Evolutionary conservation across 2,113 vertebrate genomes (phyloP).

Genomic region (Seriola rivoliana): DNA sequence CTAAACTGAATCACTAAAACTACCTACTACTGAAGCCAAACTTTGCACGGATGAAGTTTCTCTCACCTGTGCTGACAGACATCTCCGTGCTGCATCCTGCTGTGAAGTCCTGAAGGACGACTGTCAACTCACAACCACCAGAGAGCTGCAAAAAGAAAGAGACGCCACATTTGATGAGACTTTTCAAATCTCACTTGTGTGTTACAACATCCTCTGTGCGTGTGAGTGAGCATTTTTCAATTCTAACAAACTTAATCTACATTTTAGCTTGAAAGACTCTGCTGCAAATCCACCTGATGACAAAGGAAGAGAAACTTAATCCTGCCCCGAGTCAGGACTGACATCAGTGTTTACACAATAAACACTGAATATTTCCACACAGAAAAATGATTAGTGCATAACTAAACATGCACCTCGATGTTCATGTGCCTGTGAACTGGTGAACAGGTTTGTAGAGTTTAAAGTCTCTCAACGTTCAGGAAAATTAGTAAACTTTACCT

Average conservation of each 20-base stretch:
- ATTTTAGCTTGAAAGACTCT: too few relatives aligned
- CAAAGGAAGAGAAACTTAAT: background rate
- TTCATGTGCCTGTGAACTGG: background rate
- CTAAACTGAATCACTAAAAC: too few relatives aligned
- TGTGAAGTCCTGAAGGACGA: conserved; percentile 95
- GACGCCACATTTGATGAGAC: too few relatives aligned
- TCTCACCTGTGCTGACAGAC: conserved; percentile 77
- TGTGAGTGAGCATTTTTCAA: too few relatives aligned
- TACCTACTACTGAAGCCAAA: too few relatives aligned
- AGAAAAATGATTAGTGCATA: background rate
- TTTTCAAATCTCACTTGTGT: too few relatives aligned
- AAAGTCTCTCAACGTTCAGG: background rate
- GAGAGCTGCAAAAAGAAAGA: conserved; percentile 87
- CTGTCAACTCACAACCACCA: conserved; percentile 95
- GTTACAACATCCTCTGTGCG: too few relatives aligned
- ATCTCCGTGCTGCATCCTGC: conserved; percentile 86
- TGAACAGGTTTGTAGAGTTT: background rate
- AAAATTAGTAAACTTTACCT: background rate
- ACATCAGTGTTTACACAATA: conserved; percentile 27
- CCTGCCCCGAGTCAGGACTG: background rate
- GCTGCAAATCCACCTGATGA: background rate
- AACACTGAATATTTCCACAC: background rate
- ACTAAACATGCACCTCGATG: background rate
- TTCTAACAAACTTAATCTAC: background rate
- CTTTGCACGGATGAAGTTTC: background rate